phyloP scores from a whole-genome alignment of 2,113 vertebrate genomes.

The Psophia crepitans region DNA sequence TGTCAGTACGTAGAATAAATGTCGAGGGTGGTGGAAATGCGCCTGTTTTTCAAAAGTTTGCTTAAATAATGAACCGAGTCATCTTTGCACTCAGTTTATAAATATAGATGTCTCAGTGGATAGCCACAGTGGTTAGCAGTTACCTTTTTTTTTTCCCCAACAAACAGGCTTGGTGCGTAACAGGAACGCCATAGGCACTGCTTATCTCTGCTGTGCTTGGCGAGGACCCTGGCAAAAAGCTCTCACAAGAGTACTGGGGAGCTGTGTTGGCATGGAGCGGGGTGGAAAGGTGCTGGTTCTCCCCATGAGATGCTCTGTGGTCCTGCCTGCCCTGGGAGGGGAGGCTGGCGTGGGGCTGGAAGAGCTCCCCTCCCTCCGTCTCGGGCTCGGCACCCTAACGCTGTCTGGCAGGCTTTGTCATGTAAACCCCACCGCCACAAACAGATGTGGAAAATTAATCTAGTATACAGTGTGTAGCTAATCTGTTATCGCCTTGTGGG shows the following conservation, averaged over 20 bases:
- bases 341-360: neutral
- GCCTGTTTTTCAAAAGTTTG: neutral
- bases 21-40: neutral
- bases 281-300: neutral
- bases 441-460: neutral
- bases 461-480: neutral
- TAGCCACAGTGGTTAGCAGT: neutral
- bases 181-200: neutral
- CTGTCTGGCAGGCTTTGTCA: neutral
- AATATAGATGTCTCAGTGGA: neutral
- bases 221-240: neutral
- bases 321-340: neutral
- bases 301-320: neutral
- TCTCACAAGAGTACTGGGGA: neutral
- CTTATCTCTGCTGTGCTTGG: neutral
- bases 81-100: neutral
- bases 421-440: neutral
- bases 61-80: slow-evolving; percentile 40
- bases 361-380: neutral
- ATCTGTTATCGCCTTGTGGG: neutral
- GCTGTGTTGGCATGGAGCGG: neutral
- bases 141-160: neutral
- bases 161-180: neutral
- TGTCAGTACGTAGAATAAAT: neutral
- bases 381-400: neutral